Base-by-base conservation (phyloP, 2,113 vertebrate genomes). In the Shinisaurus crocodilurus region DNA sequence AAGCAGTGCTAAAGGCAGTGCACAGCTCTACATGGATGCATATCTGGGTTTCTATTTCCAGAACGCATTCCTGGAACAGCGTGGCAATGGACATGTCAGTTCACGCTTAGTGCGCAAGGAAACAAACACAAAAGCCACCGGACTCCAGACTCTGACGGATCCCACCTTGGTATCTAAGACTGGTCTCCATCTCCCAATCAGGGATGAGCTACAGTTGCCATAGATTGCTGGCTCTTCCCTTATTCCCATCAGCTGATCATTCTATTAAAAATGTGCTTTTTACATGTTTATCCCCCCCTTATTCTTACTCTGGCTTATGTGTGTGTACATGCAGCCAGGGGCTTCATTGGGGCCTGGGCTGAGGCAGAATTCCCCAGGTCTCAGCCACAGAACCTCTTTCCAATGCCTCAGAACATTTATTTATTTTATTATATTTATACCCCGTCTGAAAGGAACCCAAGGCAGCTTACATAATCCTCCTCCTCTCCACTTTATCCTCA, bases 21-120 rank as follows among this genome's bases (percentile, higher is more conserved):
- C 37, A 50, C 0, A 1, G 43, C 75, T 89, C 70, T 88, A 27
- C 50, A 65, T 32, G 70, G 87, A 10, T 89, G 86, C 75, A 87
- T 1, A 0, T 27, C 37, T 5, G 82, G 6, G 6, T 9, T 20
- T 0, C 0, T 50, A 40, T 45, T 67, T 45, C 29, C 15, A 85
- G 88, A 80, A 20, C 7, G 72, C 43, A 25, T 54, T 91, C 87
- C 90, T 60, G 37, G 67, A 76, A 76, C 4, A 43, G 16, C 10
- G 82, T 1, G 27, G 18, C 25, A 57, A 3, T 1, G 13, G 9
- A 5, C 16, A 8, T 4, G 13, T 60, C 45, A 34, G 45, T 34
- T 76, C 74, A 40, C 5, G 16, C 29, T 29, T 37, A 84, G 63
- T n/a, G 9, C n/a, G 16, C 1, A 43, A 84, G 37, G 45, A 32